These are phyloP conservation scores for Mionectes macconnelli DNA, from an alignment of 2,113 vertebrate species.

Conservation along the genomic window DNA sequence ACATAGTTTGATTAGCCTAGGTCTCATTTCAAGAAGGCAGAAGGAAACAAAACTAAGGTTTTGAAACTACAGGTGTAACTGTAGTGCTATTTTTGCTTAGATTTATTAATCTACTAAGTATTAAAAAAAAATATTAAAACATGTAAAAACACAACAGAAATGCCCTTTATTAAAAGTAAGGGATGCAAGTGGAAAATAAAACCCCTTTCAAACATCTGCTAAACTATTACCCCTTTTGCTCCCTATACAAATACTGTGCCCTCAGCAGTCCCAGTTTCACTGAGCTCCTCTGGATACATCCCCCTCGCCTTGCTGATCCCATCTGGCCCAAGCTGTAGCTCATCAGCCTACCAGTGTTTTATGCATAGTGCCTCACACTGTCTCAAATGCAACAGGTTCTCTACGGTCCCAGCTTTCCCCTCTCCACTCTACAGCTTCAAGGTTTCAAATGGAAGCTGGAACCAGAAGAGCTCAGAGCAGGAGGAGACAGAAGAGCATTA, in stretches of 20 bases:
- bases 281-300: background rate
- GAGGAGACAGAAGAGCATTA: background rate
- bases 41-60: background rate
- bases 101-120: background rate
- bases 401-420: background rate
- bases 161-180: background rate
- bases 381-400: background rate
- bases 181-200: background rate
- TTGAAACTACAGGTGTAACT: background rate
- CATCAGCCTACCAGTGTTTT: background rate
- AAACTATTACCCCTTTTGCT: background rate
- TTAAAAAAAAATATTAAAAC: background rate
- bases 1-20: background rate
- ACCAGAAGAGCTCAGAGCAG: background rate
- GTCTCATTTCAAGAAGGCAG: background rate
- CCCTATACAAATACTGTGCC: background rate
- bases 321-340: background rate
- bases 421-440: background rate
- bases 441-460: background rate
- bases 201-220: background rate
- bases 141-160: background rate
- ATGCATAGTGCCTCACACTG: background rate
- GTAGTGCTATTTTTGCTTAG: background rate
- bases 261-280: background rate
- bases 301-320: accelerated